A percentile compares a stretch with the other conserved stretches of the same genome.
These are phyloP conservation scores for Serranus cabrilla DNA, from an alignment of 2,797 vertebrate species.

Conservation along the genomic window DNA sequence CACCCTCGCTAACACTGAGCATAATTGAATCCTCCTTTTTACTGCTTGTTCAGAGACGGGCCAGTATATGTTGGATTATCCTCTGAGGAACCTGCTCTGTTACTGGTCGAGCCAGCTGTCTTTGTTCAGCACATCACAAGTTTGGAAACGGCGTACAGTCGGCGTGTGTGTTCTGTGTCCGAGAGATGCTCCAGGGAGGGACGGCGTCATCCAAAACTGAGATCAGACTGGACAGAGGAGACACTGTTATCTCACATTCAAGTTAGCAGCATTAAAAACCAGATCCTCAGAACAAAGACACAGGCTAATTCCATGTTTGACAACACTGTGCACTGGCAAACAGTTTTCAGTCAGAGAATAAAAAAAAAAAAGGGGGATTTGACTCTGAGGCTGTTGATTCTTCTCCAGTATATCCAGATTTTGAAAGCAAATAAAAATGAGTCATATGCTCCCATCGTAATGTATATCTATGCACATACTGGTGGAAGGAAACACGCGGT, in stretches of 20 bases:
- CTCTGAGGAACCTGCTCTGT: slow-evolving; percentile 54
- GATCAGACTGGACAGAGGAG: slow-evolving; percentile 48
- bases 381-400: background rate
- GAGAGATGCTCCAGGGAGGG: slow-evolving; percentile 38
- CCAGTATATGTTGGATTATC: slow-evolving; percentile 56
- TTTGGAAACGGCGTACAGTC: slow-evolving; percentile 49
- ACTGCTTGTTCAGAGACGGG: slow-evolving; percentile 60
- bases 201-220: slow-evolving; percentile 40
- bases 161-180: slow-evolving; percentile 47
- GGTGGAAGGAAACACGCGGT: background rate
- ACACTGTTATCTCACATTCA: slow-evolving; percentile 50
- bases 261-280: slow-evolving; percentile 24
- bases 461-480: background rate
- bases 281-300: slow-evolving; percentile 38
- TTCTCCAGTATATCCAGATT: background rate
- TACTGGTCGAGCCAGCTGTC: slow-evolving; percentile 27
- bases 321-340: background rate
- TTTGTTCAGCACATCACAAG: slow-evolving; percentile 63
- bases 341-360: slow-evolving; percentile 11
- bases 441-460: background rate
- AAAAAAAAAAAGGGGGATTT: background rate
- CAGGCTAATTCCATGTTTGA: slow-evolving; percentile 32
- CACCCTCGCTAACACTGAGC: slow-evolving; percentile 51
- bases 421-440: background rate
- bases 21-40: slow-evolving; percentile 66